phyloP scores from a whole-genome alignment of 2,888 invertebrate genomes.

The Microplitis deprimator region DNA sequence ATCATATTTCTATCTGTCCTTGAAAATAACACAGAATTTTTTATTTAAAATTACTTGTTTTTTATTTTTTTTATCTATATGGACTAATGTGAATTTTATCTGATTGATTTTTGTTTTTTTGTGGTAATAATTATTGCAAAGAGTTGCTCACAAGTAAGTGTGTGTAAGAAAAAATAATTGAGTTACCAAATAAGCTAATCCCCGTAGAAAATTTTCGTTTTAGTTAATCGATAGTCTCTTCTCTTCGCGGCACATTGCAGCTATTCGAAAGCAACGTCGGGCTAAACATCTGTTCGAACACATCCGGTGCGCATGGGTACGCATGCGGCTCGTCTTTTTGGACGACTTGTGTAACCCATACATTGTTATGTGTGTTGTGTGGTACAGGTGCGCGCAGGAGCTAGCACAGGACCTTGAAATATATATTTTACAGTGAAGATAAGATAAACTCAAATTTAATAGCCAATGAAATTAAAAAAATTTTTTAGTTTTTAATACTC shows the following conservation, averaged over 20 bases:
- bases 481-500: background rate
- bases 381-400: conserved; percentile 38
- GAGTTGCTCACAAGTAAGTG: background rate
- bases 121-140: background rate
- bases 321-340: conserved; percentile 38
- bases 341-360: conserved; percentile 15
- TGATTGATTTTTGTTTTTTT: background rate
- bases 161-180: background rate
- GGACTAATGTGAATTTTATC: too few relatives aligned
- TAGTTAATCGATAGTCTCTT: conserved; percentile 26
- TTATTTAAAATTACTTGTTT: background rate
- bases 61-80: too few relatives aligned
- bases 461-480: background rate
- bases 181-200: background rate
- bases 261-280: conserved; percentile 25
- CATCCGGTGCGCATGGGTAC: conserved; percentile 43
- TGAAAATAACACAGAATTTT: background rate
- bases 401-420: conserved; percentile 37
- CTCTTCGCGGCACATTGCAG: conserved; percentile 24
- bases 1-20: background rate
- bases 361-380: conserved; percentile 27
- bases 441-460: conserved; percentile 5
- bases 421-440: background rate
- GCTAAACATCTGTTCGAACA: conserved; percentile 42
- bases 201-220: background rate